Evolutionary conservation across 2,888 invertebrate genomes (phyloP), one percentile per base, ranked within the genome.

Genomic region (Miltochrista miniata): DNA sequence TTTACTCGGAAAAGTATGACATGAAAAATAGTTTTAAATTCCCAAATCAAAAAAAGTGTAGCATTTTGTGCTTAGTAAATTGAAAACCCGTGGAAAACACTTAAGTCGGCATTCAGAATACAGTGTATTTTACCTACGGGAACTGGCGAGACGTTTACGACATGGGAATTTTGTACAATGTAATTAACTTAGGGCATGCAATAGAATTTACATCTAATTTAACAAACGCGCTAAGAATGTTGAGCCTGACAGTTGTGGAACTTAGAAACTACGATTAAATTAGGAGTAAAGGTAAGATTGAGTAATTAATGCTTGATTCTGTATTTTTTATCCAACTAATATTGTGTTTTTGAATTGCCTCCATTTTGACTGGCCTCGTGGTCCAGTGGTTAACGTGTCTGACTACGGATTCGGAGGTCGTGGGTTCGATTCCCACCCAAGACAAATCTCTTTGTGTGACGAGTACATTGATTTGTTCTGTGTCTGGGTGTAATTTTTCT

Each of bases 111-210:
- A n/a, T 15, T 42, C 15, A 14, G 11, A 15, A 33, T 41, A 14
- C 15, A n/a, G 9, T 33, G 5, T 18, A n/a, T 33, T 8, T 42
- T 18, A 14, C 31, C 9, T 8, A 33, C 15, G 9, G 15, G 31
- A 42, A 31, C 18, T 33, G 33, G n/a, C n/a, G 9, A 33, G 12
- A 9, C 11, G 18, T 38, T 40, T 40, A 47, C 40, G 34, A 46
- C 39, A 2, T 39, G 2, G 33, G 18, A 34, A 29, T 40, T 29
- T 34, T 40, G 9, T 15, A 35, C 29, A 40, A 47, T 35, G 24
- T 34, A 34, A 47, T 47, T 40, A 46, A 40, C 29, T 13, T 29
- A 13, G 14, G 14, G 34, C 33, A 33, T 46, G 40, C 33, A 13
- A 34, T 31, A 29, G 1, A 47, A 40, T 40, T 34, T 34, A 29